phyloP scores from a whole-genome alignment of 2,113 vertebrate species.

The Gymnocephalus cernua region DNA sequence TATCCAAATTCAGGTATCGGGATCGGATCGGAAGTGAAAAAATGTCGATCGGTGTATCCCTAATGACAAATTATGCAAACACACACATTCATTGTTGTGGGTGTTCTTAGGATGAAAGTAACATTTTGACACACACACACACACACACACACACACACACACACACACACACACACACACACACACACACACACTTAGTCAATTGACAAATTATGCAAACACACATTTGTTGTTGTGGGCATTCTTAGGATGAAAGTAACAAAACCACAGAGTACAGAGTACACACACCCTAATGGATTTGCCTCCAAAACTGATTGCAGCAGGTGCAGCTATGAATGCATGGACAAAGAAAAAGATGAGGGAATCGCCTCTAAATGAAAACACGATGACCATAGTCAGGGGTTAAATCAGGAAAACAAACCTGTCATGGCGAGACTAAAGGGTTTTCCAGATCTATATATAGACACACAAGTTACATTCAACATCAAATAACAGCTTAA shows the following conservation, averaged over 20 bases:
- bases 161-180: not conserved
- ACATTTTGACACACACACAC: not conserved
- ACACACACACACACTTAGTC: not conserved
- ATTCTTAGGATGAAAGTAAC: too few relatives aligned
- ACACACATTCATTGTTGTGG: too few relatives aligned
- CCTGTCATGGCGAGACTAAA: too few relatives aligned
- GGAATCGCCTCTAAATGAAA: slow-evolving; percentile 23
- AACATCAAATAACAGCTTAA: not conserved
- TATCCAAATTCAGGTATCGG: too few relatives aligned
- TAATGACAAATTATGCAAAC: too few relatives aligned
- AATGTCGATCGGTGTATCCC: too few relatives aligned
- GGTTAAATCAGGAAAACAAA: too few relatives aligned
- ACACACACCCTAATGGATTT: slow-evolving; percentile 37
- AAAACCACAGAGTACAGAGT: slow-evolving; percentile 20
- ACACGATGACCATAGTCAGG: not conserved
- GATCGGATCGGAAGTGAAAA: too few relatives aligned
- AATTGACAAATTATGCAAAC: too few relatives aligned
- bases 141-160: not conserved
- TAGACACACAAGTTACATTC: too few relatives aligned
- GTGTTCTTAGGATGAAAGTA: too few relatives aligned
- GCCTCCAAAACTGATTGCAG: not conserved
- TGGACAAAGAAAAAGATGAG: not conserved
- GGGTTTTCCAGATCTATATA: too few relatives aligned
- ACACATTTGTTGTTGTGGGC: not conserved
- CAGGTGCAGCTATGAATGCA: not conserved